Base-by-base conservation (phyloP, 2,888 invertebrate species). In the Pristionchus arcanus region DNA sequence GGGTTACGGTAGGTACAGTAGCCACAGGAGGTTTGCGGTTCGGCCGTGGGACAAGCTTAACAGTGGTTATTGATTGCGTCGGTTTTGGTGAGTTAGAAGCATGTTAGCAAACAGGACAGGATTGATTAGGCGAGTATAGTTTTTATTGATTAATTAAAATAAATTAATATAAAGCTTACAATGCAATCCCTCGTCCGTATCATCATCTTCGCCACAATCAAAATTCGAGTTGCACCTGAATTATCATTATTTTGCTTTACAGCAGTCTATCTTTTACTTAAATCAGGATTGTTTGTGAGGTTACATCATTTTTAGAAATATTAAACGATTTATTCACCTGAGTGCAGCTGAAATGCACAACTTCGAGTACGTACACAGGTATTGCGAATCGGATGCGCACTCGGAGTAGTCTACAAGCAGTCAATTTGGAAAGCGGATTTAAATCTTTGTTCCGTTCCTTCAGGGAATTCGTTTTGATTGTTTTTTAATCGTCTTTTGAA, bases 261-360 rank as follows among this genome's bases (percentile, higher is more conserved):
- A 49, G 9, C 42, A 42, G 3, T 42, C 42, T 9, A n/a, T n/a
- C n/a, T n/a, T n/a, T n/a, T n/a, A n/a, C n/a, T n/a, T n/a, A n/a
- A n/a, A n/a, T n/a, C n/a, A n/a, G n/a, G n/a, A n/a, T n/a, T n/a
- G n/a, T n/a, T n/a, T n/a, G n/a, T n/a, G n/a, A n/a, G n/a, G n/a
- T n/a, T n/a, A n/a, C n/a, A n/a, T n/a, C n/a, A n/a, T n/a, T n/a
- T n/a, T n/a, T n/a, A n/a, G n/a, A n/a, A n/a, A n/a, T n/a, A n/a
- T n/a, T n/a, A n/a, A n/a, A 83, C 11, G 2, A 53, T 96, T 49
- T 19, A 63, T 21, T 37, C 19, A 98, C 91, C 97, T 96, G 92
- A 97, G 96, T 92, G 96, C 96, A 91, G 97, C 96, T 90, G 97
- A 97, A 95, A 98, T 97, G 96, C 98, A 98, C 95, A 97, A 97